Evolutionary conservation across 2,888 invertebrate genomes (phyloP).

Genomic region (Sericinus montela): DNA sequence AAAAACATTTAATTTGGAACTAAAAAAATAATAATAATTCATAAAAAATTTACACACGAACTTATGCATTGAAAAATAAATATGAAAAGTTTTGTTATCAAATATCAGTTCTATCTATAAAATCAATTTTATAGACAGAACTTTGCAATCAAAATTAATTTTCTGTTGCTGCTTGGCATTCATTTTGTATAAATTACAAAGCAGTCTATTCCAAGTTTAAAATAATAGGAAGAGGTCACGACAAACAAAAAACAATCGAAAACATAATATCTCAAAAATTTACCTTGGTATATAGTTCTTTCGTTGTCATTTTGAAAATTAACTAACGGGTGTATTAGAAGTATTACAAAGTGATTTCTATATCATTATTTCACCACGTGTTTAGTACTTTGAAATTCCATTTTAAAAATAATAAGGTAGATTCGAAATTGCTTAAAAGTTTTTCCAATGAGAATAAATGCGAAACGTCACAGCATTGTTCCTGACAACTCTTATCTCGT

Average conservation of each 20-base stretch:
- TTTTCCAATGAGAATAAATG: slow-evolving; percentile 43
- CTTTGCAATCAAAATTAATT: too few relatives aligned
- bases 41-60: too few relatives aligned
- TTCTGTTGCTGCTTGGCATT: not conserved
- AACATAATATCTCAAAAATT: slow-evolving; percentile 32
- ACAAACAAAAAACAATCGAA: slow-evolving; percentile 26
- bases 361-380: slow-evolving; percentile 60
- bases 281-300: slow-evolving; percentile 77
- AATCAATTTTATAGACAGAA: too few relatives aligned
- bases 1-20: too few relatives aligned
- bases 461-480: slow-evolving; percentile 63
- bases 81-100: too few relatives aligned
- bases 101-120: too few relatives aligned
- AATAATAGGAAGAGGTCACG: slow-evolving; percentile 16
- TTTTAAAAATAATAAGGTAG: slow-evolving; percentile 68
- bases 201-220: slow-evolving; percentile 28
- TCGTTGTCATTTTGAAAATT: slow-evolving; percentile 67
- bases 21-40: too few relatives aligned
- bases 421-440: slow-evolving; percentile 48
- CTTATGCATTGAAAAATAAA: too few relatives aligned
- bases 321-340: slow-evolving; percentile 25
- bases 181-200: not conserved
- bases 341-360: slow-evolving; percentile 25
- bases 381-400: slow-evolving; percentile 52
- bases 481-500: too few relatives aligned